Evolutionary conservation across 2,113 vertebrate species (phyloP), one percentile per base, ranked within the genome.

Genomic region (Piprites chloris): DNA sequence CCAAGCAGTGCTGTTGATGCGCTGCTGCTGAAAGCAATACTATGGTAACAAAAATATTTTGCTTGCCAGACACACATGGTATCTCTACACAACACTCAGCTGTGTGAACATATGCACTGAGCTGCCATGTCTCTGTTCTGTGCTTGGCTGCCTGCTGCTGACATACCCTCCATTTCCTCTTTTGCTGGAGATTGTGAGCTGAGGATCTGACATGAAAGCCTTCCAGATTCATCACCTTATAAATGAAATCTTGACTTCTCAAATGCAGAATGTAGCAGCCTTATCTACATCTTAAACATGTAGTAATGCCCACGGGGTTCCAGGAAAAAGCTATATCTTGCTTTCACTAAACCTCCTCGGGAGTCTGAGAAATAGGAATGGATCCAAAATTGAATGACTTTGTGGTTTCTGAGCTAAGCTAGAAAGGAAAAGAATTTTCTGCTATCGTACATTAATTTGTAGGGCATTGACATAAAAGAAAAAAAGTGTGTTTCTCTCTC

Each of bases 241-340:
- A 95, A 96, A 93, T 93, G 91, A 93, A 95, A 82, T 73, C 74
- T 79, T 91, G 78, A 58, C 76, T 86, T 96, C 78, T 69, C 69
- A 87, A 93, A 93, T 33, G 23, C 50, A n/a, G 56, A 42, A 10
- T 42, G 72, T 44, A 86, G 61, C 67, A 77, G 72, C 50, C 76
- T 96, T 96, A 96, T 96, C 94, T 95, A 82, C 81, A 93, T 85
- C 50, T 80, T 21, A 94, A 95, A 95, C 86, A 81, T 84, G 85
- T 41, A 67, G 91, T 91, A 87, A 91, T 89, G 87, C 86, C 89
- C 87, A 68, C 53, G 2, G 87, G 80, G 90, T 93, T 96, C 90
- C 92, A 91, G 78, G 44, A 85, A 91, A 91, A 22, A 82, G 65
- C 69, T 62, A 14, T 94, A 73, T 87, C 72, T 93, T 95, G 67